Percentiles rank a stretch among this genome's conserved stretches.
Conservation (phyloP, 2,113 vertebrate genomes). For the Psophia crepitans region DNA sequence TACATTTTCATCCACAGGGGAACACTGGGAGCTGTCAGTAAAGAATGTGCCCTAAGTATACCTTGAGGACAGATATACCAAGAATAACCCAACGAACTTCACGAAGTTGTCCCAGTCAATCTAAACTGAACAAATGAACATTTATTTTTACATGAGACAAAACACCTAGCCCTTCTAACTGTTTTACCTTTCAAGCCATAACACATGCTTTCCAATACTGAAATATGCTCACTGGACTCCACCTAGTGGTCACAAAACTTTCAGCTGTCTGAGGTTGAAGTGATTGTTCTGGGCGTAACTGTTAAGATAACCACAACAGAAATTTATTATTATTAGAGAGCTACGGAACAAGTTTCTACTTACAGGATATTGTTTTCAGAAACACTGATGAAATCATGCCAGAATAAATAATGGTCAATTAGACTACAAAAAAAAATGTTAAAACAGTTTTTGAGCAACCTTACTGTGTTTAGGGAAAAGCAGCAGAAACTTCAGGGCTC, state of each 20-base stretch:
- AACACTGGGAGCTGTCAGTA: neutral
- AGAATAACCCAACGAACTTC: neutral
- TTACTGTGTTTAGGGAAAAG: neutral
- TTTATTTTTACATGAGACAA: neutral
- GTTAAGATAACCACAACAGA: neutral
- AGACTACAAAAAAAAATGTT: neutral
- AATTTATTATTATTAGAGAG: neutral
- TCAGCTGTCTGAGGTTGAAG: neutral
- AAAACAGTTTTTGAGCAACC: neutral
- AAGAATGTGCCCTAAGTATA: neutral
- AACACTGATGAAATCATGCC: neutral
- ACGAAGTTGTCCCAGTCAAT: neutral
- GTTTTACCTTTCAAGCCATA: neutral
- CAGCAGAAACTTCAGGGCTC: neutral
- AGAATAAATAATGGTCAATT: neutral
- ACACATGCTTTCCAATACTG: neutral
- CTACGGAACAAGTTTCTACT: neutral
- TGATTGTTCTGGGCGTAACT: neutral
- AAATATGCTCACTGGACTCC: conserved; percentile 48
- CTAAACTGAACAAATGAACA: neutral
- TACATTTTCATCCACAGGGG: neutral
- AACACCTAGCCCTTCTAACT: neutral
- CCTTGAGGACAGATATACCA: neutral
- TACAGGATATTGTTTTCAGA: neutral
- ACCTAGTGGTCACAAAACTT: conserved; percentile 54